Conservation (phyloP, 1,140 invertebrate species). For the Odontomachus brunneus region DNA sequence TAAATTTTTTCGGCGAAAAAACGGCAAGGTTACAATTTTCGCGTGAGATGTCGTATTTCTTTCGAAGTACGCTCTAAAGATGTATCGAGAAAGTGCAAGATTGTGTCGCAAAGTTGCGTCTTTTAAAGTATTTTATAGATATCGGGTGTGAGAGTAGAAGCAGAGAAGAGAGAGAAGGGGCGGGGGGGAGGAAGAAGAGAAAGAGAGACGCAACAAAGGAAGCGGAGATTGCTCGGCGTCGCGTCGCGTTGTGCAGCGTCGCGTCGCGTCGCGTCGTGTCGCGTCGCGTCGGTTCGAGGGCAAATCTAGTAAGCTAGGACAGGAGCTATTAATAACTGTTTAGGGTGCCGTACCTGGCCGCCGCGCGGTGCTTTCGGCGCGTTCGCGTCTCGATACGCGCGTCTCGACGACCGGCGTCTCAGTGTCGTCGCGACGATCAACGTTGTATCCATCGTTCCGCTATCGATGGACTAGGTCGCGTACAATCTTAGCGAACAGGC, state of each 20-base stretch:
- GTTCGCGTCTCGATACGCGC: slow-evolving; percentile 79
- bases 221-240: slow-evolving; percentile 8
- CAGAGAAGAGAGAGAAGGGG: background rate
- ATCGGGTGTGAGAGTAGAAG: background rate
- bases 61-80: background rate
- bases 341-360: slow-evolving; percentile 85
- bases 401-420: slow-evolving; percentile 82
- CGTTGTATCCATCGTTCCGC: slow-evolving; percentile 75
- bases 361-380: slow-evolving; percentile 76
- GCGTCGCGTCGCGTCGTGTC: slow-evolving; percentile 42
- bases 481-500: slow-evolving; percentile 2
- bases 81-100: too few relatives aligned
- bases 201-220: background rate
- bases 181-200: background rate
- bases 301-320: slow-evolving; percentile 85
- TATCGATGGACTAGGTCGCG: slow-evolving; percentile 42
- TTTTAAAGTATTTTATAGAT: background rate
- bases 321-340: slow-evolving; percentile 85
- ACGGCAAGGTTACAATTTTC: too few relatives aligned
- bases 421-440: slow-evolving; percentile 85
- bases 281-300: slow-evolving; percentile 81
- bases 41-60: background rate
- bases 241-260: background rate
- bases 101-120: too few relatives aligned
- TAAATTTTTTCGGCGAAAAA: too few relatives aligned